phyloP scores from a whole-genome alignment of 1,140 invertebrate species.

The Wasmannia auropunctata region DNA sequence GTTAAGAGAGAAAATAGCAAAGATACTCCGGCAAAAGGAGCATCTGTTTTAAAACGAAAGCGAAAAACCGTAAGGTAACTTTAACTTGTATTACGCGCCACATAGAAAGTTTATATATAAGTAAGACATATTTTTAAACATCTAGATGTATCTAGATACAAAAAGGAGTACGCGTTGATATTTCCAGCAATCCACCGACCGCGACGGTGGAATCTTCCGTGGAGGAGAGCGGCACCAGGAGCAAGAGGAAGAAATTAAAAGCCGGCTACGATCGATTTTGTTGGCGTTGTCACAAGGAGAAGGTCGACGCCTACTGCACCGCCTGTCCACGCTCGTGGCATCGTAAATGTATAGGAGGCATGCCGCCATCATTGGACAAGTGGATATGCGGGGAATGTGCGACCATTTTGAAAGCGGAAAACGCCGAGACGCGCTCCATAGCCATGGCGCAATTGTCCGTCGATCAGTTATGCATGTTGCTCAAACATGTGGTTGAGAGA shows the following conservation, averaged over 20 bases:
- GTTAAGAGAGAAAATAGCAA: constrained; percentile 9
- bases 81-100: background rate
- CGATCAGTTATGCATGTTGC: constrained; percentile 90
- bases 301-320: constrained; percentile 89
- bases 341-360: constrained; percentile 89
- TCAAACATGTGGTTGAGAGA: constrained; percentile 90
- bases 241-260: constrained; percentile 71
- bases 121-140: background rate
- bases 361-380: constrained; percentile 85
- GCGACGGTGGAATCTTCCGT: background rate
- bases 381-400: constrained; percentile 97
- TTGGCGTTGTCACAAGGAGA: constrained; percentile 94
- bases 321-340: constrained; percentile 95
- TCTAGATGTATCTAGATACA: background rate
- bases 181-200: constrained; percentile 40
- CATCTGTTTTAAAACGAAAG: constrained; percentile 66
- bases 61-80: constrained; percentile 69
- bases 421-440: constrained; percentile 89
- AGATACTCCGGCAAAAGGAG: constrained; percentile 21
- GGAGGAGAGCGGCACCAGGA: constrained; percentile 48
- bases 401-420: constrained; percentile 91
- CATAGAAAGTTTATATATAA: background rate
- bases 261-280: constrained; percentile 91
- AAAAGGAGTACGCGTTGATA: background rate
- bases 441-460: constrained; percentile 90